Base-by-base conservation (phyloP, 2,113 vertebrate species). In the Cynocephalus volans region DNA sequence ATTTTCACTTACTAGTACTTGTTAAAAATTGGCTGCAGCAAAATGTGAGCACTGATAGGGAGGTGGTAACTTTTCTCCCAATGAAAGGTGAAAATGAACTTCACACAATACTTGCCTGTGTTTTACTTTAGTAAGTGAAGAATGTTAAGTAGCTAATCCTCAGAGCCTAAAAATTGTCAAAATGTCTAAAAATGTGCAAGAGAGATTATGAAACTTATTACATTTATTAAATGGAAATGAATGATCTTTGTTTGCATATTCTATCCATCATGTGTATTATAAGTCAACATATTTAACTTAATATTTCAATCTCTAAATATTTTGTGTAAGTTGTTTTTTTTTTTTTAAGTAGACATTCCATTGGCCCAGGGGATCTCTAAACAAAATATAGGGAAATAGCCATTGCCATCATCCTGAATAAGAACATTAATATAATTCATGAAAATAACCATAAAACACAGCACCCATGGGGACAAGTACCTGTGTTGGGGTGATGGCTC, bases 51-150 rank as follows among this genome's bases (percentile, higher is more conserved):
- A 96, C 64, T 83, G 58, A 95, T 62, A 23, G 64, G 54, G 23
- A 80, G 10, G n/a, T n/a, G 10, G n/a, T n/a, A 79, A 31, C 62
- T 95, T 81, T 96, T 18, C 41, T 94, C 24, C 65, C 62, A 97
- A 81, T 54, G 88, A 97, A 96, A 36, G 90, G 14, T 94, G 41
- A 84, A 83, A 97, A 96, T 88, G 93, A 97, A 94, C 41, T 54
- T 80, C 77, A 79, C 85, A 45, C 62, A 97, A 81, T 97, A 88
- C 45, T 24, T 56, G 15, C 45, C 48, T 88, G 48, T 97, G 8
- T 58, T 97, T 98, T 93, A 83, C 73, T 98, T 97, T 93, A 84
- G 77, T 96, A 93, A 95, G 76, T 91, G 80, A 96, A 97, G 88
- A 83, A 97, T 89, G 97, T 95, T 97, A 97, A 97, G 4, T 21